phyloP scores from a whole-genome alignment of 2,888 invertebrate genomes.

The Oxytorus armatus region DNA sequence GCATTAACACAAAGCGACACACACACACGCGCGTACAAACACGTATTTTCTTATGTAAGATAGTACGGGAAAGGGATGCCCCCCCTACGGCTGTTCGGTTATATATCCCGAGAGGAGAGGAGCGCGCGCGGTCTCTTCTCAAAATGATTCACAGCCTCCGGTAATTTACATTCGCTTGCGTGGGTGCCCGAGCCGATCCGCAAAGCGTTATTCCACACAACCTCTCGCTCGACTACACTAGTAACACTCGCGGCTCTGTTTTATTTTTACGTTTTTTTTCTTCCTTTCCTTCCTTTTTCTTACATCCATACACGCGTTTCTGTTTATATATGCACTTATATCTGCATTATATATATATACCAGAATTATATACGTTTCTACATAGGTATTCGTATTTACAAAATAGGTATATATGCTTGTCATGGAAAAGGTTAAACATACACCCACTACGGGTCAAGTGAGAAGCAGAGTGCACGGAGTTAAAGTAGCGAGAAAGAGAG shows the following conservation, averaged over 20 bases:
- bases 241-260: conserved; percentile 43
- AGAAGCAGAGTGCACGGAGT: conserved; percentile 67
- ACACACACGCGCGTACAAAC: conserved; percentile 29
- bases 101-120: conserved; percentile 68
- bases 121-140: conserved; percentile 73
- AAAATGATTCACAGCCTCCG: conserved; percentile 84
- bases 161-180: conserved; percentile 84
- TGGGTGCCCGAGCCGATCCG: conserved; percentile 76
- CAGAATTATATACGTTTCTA: neutral
- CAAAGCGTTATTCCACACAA: conserved; percentile 61
- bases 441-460: conserved; percentile 80
- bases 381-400: neutral
- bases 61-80: conserved; percentile 64
- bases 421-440: conserved; percentile 83
- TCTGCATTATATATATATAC: conserved; percentile 16
- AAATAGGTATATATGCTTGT: conserved; percentile 50
- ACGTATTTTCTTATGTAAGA: conserved; percentile 69
- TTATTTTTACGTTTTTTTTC: conserved; percentile 7
- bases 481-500: conserved; percentile 46
- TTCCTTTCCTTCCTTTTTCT: too few relatives aligned
- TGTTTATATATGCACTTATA: conserved; percentile 37
- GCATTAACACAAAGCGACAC: conserved; percentile 7
- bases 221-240: conserved; percentile 61
- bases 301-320: conserved; percentile 14
- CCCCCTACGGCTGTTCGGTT: conserved; percentile 67